Conservation (phyloP, 2,797 vertebrate species). For the Centropyge bicolor region DNA sequence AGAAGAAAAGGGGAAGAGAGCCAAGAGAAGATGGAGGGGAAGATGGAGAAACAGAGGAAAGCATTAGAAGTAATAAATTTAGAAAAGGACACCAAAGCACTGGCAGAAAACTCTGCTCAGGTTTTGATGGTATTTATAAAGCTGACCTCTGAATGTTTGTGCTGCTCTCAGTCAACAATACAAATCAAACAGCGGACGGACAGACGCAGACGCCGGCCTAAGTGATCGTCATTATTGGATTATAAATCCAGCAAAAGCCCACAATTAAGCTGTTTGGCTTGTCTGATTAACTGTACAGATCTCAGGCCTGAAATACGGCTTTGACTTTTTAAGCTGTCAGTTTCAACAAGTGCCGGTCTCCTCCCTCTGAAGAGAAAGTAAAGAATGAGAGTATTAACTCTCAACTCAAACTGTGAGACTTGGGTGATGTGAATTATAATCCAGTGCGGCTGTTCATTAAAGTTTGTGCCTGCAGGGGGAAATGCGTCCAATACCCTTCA, state of each 20-base stretch:
- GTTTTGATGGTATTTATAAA: slow-evolving; percentile 28
- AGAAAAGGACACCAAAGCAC: slow-evolving; percentile 8
- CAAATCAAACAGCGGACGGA: slow-evolving; percentile 57
- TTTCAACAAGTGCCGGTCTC: slow-evolving; percentile 75
- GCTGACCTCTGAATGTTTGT: slow-evolving; percentile 39
- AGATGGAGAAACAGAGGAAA: slow-evolving; percentile 28
- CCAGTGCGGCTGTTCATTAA: slow-evolving; percentile 78
- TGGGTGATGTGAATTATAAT: slow-evolving; percentile 78
- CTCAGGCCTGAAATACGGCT: slow-evolving; percentile 77
- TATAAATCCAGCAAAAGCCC: slow-evolving; percentile 72
- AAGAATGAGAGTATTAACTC: slow-evolving; percentile 78
- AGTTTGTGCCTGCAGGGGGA: slow-evolving; percentile 74
- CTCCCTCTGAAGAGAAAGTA: slow-evolving; percentile 65
- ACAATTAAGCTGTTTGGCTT: slow-evolving; percentile 71
- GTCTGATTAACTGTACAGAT: slow-evolving; percentile 74
- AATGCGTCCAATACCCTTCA: slow-evolving; percentile 80
- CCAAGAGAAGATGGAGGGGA: slow-evolving; percentile 3
- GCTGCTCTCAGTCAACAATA: slow-evolving; percentile 32
- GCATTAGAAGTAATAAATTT: slow-evolving; percentile 6
- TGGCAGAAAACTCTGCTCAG: slow-evolving; percentile 4
- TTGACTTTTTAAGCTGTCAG: slow-evolving; percentile 80
- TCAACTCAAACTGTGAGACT: slow-evolving; percentile 73
- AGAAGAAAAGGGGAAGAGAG: slow-evolving; percentile 5
- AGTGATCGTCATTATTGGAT: slow-evolving; percentile 67
- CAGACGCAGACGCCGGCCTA: slow-evolving; percentile 26